These are phyloP conservation scores for Drosophila tripunctata DNA, from an alignment of 2,888 invertebrate genomes.

Conservation along the genomic window DNA sequence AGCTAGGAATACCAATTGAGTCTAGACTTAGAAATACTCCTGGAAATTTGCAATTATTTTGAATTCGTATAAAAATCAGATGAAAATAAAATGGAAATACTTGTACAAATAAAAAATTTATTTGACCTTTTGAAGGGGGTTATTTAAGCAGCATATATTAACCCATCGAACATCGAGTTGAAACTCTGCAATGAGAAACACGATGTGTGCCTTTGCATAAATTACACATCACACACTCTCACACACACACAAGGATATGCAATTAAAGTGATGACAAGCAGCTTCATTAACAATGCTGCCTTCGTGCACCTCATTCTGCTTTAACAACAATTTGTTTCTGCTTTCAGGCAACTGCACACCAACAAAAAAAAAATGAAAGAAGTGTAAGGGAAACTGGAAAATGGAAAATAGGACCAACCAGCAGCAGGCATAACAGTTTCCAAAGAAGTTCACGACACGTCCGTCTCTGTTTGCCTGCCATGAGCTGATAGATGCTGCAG, in stretches of 20 bases:
- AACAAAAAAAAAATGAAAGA: background rate
- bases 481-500: constrained; percentile 82
- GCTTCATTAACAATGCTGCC: constrained; percentile 41
- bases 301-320: constrained; percentile 16
- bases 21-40: background rate
- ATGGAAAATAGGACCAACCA: constrained; percentile 40
- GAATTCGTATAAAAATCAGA: too few species aligned
- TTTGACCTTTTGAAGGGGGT: background rate
- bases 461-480: constrained; percentile 83
- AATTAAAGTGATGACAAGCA: constrained; percentile 45
- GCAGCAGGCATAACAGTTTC: constrained; percentile 72
- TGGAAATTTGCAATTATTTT: background rate
- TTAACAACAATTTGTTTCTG: constrained; percentile 13
- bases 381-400: background rate
- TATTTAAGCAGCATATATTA: background rate
- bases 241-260: constrained; percentile 29
- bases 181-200: background rate
- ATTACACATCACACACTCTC: constrained; percentile 18
- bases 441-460: constrained; percentile 83
- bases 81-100: too few species aligned
- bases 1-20: background rate
- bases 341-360: background rate
- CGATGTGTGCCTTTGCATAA: constrained; percentile 18
- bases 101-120: too few species aligned
- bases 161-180: background rate